Evolutionary conservation across 2,113 vertebrate species (phyloP), one percentile per base, ranked within the genome.

Genomic region (Brachyistius frenatus): DNA sequence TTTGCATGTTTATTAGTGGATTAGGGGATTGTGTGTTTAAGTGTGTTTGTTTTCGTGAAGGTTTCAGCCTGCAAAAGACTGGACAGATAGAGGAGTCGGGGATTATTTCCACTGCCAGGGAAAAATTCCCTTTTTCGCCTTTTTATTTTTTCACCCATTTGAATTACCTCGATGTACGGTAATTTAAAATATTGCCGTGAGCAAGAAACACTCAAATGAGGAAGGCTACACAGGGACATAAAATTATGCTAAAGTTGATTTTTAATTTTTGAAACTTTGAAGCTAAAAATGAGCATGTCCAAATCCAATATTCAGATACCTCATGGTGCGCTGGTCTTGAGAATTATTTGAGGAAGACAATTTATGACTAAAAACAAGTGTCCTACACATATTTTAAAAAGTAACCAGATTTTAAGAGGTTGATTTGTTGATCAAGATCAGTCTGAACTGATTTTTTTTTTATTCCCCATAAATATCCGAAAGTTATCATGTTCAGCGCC

Each of bases 151-250:
- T 53, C 3, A 3, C 78, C 50, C 3, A 70, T 75, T 75, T 57
- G 70, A 78, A 81, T 57, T 66, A 82, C 58, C 73, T 54, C 61
- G 68, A 86, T 85, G 60, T 73, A 35, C 44, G 7, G 63, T 72
- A 37, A 75, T 84, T 87, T 84, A 6, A 73, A 86, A 73, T 56
- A 23, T 64, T 66, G 47, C 72, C 53, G 3, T n/a, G 33, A 81
- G 86, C 67, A 47, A 81, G 23, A 85, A 2, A 65, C 30, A 60
- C 56, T 77, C 15, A 5, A 82, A 61, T 33, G 15, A 71, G 11
- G 35, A 53, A 37, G 30, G 30, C 54, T 54, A 52, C 36, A 1
- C 6, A 35, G 55, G 35, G 14, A 61, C 36, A 49, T 23, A 3
- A 63, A 79, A 81, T 55, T 36, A 56, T 66, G 46, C 58, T 66